Base-by-base conservation (phyloP, 30 jellyfish, hydroid and myxozoan genomes). In the Mastigias papua region DNA sequence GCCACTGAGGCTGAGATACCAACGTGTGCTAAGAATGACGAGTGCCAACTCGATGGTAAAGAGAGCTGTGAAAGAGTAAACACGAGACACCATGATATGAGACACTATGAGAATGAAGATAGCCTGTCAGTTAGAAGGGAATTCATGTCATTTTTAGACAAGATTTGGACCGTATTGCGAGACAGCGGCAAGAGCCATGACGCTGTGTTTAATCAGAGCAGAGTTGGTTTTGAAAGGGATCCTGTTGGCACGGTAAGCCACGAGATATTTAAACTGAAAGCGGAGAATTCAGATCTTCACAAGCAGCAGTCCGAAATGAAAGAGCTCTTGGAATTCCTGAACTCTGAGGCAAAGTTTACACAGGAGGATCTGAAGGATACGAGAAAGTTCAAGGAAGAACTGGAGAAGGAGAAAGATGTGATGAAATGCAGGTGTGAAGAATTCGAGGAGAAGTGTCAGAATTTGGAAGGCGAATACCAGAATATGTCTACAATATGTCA, bases 251-350 rank as follows among this genome's bases (percentile, higher is more conserved):
- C 70, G 7, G 70, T 58, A 11, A 17, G 25, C 7, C 25, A 11
- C 48, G 1, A 11, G 17, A 49, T 42, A 2, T 2, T 73, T 23
- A 42, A 73, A 6, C 21, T 73, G 7, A 26, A 23, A 2, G 71
- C 37, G 2, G 71, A 42, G 29, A 35, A 49, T 8, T 9, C 23
- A 11, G 25, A 37, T 15, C 75, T 75, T 20, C 8, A 48, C 20
- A 30, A 16, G 1, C 28, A 75, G 50, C 49, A 51, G 32, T 33
- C 29, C 33, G 86, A 75, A 23, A 5, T 75, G 57, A 48, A 49
- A 23, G 70, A 58, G n/a, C 62, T 75, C 13, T 74, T 75, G 11
- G 75, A 75, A 32, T 75, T 75, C 20, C 27, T 75, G 74, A 70
- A 75, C 25, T 13, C 26, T 9, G 86, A 75, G 27, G 51, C 2